These are phyloP conservation scores for Pterocles gutturalis DNA, from an alignment of 2,113 vertebrate species.

Conservation along the genomic window DNA sequence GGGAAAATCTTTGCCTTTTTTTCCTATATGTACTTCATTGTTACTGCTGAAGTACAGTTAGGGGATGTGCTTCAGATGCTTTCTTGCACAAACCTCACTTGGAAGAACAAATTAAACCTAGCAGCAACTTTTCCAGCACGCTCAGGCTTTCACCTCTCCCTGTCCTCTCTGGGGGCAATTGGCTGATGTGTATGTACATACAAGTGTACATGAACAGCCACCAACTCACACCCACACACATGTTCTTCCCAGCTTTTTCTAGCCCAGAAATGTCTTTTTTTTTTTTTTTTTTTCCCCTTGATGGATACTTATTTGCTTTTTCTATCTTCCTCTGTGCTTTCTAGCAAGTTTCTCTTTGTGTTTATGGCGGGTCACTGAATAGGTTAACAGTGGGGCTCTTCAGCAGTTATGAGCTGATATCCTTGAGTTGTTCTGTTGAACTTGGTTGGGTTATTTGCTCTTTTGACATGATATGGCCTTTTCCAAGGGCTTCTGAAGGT, in stretches of 20 bases:
- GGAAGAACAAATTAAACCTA: background rate
- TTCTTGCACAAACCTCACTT: background rate
- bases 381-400: background rate
- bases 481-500: background rate
- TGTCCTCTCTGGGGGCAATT: background rate
- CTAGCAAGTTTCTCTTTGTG: background rate
- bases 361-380: background rate
- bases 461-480: background rate
- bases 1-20: background rate
- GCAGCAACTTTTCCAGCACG: background rate
- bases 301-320: background rate
- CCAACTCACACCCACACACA: fast-evolving
- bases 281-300: background rate
- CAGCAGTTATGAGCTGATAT: background rate
- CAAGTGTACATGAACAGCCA: background rate
- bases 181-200: background rate
- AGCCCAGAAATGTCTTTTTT: background rate
- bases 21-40: background rate
- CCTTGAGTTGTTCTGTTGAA: background rate
- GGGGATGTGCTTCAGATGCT: background rate
- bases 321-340: background rate
- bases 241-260: background rate
- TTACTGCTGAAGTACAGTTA: background rate
- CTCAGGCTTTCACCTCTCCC: background rate
- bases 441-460: background rate